Percentiles rank a stretch among this genome's conserved stretches.
Conservation (phyloP, 2,888 invertebrate species). For the Carpatolechia fugitivella region DNA sequence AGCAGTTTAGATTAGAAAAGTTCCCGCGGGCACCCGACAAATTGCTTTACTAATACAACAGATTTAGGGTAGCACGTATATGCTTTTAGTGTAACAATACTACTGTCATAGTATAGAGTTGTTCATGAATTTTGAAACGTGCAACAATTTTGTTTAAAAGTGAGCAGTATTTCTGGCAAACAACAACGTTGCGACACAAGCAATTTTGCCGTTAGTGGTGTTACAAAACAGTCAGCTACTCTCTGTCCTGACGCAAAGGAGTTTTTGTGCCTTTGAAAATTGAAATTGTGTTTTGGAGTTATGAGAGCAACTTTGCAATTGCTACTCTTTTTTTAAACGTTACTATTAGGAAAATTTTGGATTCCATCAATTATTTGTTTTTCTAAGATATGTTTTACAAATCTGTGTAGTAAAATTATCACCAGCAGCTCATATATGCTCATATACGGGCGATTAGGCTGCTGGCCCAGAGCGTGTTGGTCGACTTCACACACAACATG, state of each 20-base stretch:
- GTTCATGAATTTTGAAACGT: too few species aligned
- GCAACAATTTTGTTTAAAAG: background rate
- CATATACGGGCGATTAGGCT: too few species aligned
- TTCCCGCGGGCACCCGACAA: conserved; percentile 61
- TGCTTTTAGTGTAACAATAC: conserved; percentile 14
- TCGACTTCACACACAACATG: too few species aligned
- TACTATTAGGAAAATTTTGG: too few species aligned
- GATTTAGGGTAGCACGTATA: conserved; percentile 42
- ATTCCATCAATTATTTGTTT: background rate
- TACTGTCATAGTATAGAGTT: background rate
- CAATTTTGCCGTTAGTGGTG: background rate
- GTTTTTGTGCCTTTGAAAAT: conserved; percentile 1
- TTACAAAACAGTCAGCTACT: background rate
- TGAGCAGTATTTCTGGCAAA: background rate
- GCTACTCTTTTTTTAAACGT: background rate
- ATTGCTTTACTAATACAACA: conserved; percentile 75
- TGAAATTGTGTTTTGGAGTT: conserved; percentile 2
- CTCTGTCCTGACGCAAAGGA: too few species aligned
- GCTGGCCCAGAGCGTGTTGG: too few species aligned
- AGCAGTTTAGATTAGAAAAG: conserved; percentile 77
- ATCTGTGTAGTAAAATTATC: too few species aligned
- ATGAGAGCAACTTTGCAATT: conserved; percentile 3
- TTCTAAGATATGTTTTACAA: background rate
- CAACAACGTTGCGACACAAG: background rate
- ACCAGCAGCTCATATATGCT: too few species aligned